Conservation (phyloP, 2,797 vertebrate species). For the Heliangelus exortis region DNA sequence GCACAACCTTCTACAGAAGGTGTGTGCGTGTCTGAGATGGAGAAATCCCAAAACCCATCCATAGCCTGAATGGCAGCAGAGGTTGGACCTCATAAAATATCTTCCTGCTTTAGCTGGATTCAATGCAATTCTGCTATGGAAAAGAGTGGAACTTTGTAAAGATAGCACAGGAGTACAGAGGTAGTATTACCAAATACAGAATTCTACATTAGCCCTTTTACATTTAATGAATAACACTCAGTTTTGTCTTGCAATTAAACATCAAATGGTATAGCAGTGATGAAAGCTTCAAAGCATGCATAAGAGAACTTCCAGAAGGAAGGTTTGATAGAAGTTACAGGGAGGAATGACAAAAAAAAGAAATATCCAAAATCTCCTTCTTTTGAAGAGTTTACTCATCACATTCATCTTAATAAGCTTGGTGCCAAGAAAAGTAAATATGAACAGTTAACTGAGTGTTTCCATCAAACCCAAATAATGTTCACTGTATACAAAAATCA, state of each 20-base stretch:
- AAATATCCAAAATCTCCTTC: not conserved
- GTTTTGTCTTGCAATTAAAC: not conserved
- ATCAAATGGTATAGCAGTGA: not conserved
- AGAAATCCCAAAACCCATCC: not conserved
- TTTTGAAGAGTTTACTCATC: not conserved
- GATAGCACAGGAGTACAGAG: not conserved
- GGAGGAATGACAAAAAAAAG: not conserved
- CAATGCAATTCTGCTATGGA: not conserved
- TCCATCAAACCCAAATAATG: not conserved
- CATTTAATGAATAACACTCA: not conserved
- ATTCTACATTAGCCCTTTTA: not conserved
- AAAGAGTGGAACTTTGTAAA: not conserved
- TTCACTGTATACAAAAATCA: not conserved
- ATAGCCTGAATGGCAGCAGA: not conserved
- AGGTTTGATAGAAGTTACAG: not conserved
- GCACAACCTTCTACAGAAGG: not conserved
- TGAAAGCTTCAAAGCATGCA: not conserved
- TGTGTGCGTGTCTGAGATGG: fast-evolving
- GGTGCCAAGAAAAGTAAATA: not conserved
- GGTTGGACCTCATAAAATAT: not conserved
- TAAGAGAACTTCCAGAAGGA: not conserved
- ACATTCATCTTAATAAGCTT: not conserved
- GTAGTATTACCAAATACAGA: not conserved
- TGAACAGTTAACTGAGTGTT: not conserved
- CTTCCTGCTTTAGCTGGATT: not conserved